Base-by-base conservation (phyloP, 2,888 invertebrate genomes). In the Drosophila pseudotalamancana region DNA sequence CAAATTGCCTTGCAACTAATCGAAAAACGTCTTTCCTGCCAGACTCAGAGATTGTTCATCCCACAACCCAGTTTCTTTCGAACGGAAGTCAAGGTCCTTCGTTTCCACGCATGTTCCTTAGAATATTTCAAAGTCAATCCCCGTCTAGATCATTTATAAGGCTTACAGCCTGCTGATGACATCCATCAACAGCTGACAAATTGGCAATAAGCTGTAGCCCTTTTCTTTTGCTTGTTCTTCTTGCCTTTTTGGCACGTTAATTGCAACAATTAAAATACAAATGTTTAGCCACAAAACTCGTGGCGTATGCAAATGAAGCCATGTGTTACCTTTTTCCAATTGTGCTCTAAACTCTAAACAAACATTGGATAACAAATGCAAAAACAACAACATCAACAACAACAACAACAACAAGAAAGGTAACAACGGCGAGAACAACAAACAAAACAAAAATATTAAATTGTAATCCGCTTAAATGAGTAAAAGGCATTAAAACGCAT, bases 391-490 rank as follows among this genome's bases (percentile, higher is more conserved):
- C 45, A 51, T 34, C 21, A 70, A 74, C 78, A n/a, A n/a, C n/a
- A n/a, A n/a, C n/a, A n/a, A n/a, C n/a, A 66, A 64, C 54, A 40
- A 40, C 61, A 63, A 69, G 60, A 72, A 62, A 68, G 69, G 67
- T 56, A 62, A 53, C 60, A 66, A 55, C 31, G 46, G 49, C 72
- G 65, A 65, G 66, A 72, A 72, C 67, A 56, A 73, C 68, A 86
- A 79, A 86, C 86, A 85, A 86, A 79, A 86, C 86, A 85, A 70
- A 85, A 85, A 88, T 88, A 85, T 85, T 85, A 83, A 85, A 89
- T 89, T 90, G 90, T 89, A 89, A 89, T 89, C 89, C 89, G 89
- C 88, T 89, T 89, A 89, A 89, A 88, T 89, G 84, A 83, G 81
- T 78, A 70, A 88, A 90, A 88, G 80, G 89, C 76, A 88, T 89